Evolutionary conservation across 1,140 invertebrate species (phyloP), one percentile per base, ranked within the genome.

Genomic region (Drosophila setifemur): DNA sequence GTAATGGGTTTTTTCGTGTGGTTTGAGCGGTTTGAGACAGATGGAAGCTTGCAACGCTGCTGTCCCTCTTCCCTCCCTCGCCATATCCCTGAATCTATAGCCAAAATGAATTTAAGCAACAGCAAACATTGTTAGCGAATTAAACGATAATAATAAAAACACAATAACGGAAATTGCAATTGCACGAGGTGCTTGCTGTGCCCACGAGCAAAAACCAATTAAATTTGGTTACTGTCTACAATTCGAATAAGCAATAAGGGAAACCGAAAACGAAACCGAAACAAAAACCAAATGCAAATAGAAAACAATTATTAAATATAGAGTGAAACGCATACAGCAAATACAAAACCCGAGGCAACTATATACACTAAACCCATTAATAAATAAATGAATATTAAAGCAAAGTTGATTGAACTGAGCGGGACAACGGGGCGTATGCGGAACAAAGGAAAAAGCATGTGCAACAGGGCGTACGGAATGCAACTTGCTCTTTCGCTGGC

Each of bases 161-260:
- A 64, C 57, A 64, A 64, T 63, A 63, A 64, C 44, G 42, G 12
- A 26, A 63, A 35, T 14, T 53, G 23, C 26, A 61, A 61, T 48
- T 57, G 55, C 55, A 43, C 18, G 5, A n/a, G 31, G 14, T 33
- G 11, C n/a, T n/a, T n/a, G n/a, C n/a, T n/a, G n/a, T n/a, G n/a
- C n/a, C n/a, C n/a, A n/a, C n/a, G n/a, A n/a, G n/a, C 4, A 33
- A 33, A 33, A 33, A 8, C 57, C 57, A 42, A 19, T 58, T 33
- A 31, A 43, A 42, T 9, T 18, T 31, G 33, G 33, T 39, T 73
- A 58, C 40, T 66, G 47, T 68, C 64, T 68, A 78, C 74, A 78
- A 61, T 78, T 82, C 28, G 33, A 61, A 71, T 57, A 82, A 81
- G 76, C 76, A 81, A 81, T 81, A 82, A 75, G 11, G 73, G 43